Evolutionary conservation across 2,888 invertebrate species (phyloP), one percentile per base, ranked within the genome.

Genomic region (Drosophila tripunctata): DNA sequence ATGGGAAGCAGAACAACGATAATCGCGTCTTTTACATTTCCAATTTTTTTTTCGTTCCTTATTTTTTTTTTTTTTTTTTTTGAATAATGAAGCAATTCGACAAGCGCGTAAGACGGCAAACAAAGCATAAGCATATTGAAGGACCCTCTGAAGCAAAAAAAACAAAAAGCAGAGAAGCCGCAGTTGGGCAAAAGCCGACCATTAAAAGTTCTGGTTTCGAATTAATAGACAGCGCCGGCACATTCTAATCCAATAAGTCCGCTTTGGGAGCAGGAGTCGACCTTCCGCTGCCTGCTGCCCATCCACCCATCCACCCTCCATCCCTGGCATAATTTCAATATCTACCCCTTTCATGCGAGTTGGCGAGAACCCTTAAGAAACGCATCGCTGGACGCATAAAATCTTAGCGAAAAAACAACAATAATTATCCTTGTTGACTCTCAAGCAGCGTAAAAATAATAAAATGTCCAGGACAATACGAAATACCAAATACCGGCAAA

Each of bases 341-440:
- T 58, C 79, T 78, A 78, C 82, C 80, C 80, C 75, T 80, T 78
- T n/a, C 80, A 33, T 41, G 55, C 55, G 52, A 15, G 10, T 22
- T 10, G 21, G 4, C 21, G 57, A 22, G 40, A 57, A 50, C 48
- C 70, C 61, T 55, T 54, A 51, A 27, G 72, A 72, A 78, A 70
- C 79, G 84, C 79, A 71, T 82, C 70, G 73, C 50, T 82, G 80
- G 47, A 31, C 67, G 67, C 79, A 78, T 75, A 70, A 75, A 75
- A 79, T 74, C 67, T 47, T 21, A 41, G 55, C 54, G 50, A 63
- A 73, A 19, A 12, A 30, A 63, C 63, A 77, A 69, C 79, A 81
- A 85, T 83, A 78, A 83, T 84, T 85, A 85, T 84, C 81, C 81
- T 75, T 75, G 75, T 71, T 77, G 72, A 75, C 75, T 75, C 68